phyloP scores from a whole-genome alignment of 2,113 vertebrate genomes.

The Agapornis roseicollis region DNA sequence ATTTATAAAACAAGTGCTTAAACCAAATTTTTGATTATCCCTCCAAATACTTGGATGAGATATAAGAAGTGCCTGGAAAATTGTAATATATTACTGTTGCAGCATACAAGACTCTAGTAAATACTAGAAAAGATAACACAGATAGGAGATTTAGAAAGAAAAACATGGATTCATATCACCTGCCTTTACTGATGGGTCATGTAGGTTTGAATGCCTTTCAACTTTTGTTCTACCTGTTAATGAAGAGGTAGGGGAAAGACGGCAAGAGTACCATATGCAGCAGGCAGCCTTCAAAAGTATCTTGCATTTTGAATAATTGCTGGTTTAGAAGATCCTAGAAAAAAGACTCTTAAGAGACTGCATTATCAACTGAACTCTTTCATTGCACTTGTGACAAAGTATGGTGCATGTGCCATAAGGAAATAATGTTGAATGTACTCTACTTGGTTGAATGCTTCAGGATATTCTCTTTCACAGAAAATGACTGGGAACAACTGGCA shows the following conservation, averaged over 20 bases:
- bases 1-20: not conserved
- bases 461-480: not conserved
- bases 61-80: not conserved
- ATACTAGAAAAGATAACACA: not conserved
- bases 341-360: not conserved
- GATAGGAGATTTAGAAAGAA: not conserved
- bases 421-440: not conserved
- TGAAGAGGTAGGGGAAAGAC: not conserved
- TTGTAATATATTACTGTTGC: not conserved
- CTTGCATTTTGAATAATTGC: not conserved
- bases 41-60: not conserved
- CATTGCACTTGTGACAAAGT: not conserved
- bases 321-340: not conserved
- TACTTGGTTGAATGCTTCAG: not conserved
- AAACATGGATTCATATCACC: not conserved
- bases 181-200: not conserved
- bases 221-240: not conserved
- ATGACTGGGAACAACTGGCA: not conserved
- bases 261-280: not conserved
- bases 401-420: not conserved
- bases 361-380: not conserved
- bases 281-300: not conserved
- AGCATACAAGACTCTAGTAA: not conserved
- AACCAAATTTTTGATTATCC: not conserved
- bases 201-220: not conserved